These are phyloP conservation scores for Leptobrachium leishanense DNA, from an alignment of 2,113 vertebrate genomes.

Conservation along the genomic window DNA sequence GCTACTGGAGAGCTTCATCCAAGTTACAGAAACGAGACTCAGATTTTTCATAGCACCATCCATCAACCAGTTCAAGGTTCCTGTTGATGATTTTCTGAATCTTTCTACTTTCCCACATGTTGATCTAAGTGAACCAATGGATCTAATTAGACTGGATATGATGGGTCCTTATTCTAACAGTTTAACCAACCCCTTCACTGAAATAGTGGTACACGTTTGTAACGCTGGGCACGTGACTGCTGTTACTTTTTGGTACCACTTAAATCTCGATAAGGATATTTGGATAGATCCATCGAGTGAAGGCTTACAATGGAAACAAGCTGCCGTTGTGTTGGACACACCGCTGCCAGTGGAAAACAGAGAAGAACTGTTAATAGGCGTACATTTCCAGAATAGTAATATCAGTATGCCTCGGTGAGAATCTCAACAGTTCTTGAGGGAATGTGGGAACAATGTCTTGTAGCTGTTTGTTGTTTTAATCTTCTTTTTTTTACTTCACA, in stretches of 20 bases:
- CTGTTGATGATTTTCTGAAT: conserved; percentile 90
- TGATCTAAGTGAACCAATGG: conserved; percentile 81
- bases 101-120: conserved; percentile 80
- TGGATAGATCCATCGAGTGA: conserved; percentile 78
- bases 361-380: conserved; percentile 74
- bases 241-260: conserved; percentile 92
- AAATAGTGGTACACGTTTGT: conserved; percentile 82
- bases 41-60: conserved; percentile 92
- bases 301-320: conserved; percentile 95
- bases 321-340: conserved; percentile 83
- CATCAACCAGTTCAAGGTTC: conserved; percentile 97
- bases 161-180: conserved; percentile 82
- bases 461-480: too few species aligned
- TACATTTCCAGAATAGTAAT: conserved; percentile 89
- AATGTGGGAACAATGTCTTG: too few species aligned
- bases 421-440: background rate
- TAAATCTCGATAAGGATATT: conserved; percentile 80
- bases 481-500: too few species aligned
- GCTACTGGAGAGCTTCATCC: conserved; percentile 87
- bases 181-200: conserved; percentile 75
- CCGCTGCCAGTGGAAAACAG: conserved; percentile 78
- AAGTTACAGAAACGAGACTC: conserved; percentile 86
- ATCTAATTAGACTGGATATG: conserved; percentile 87
- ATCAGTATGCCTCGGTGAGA: conserved; percentile 70
- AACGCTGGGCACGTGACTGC: conserved; percentile 83